A percentile compares a stretch with the other conserved stretches of the same genome.
phyloP scores from a whole-genome alignment of 2,888 invertebrate species.

The Linyphia triangularis region DNA sequence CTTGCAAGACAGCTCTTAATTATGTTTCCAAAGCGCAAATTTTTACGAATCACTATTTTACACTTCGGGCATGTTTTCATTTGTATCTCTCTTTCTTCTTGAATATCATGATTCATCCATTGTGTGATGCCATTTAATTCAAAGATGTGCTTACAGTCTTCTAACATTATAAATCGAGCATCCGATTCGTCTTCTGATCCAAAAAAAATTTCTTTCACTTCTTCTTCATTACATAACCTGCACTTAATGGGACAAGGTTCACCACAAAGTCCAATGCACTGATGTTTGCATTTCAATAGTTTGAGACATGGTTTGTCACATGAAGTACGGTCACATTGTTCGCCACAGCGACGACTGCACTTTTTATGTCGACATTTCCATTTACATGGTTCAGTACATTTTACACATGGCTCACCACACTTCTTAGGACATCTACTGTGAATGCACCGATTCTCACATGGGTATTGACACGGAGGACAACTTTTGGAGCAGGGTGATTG shows the following conservation, averaged over 20 bases:
- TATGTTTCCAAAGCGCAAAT: constrained; percentile 83
- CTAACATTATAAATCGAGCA: constrained; percentile 78
- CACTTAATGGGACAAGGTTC: constrained; percentile 85
- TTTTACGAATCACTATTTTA: constrained; percentile 82
- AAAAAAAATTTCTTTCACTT: constrained; percentile 77
- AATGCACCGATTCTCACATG: constrained; percentile 79
- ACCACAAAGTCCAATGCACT: constrained; percentile 87
- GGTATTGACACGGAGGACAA: constrained; percentile 79
- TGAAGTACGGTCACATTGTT: constrained; percentile 79
- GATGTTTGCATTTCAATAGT: constrained; percentile 82
- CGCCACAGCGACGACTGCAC: constrained; percentile 79
- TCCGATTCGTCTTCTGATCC: constrained; percentile 55
- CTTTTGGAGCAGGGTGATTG: constrained; percentile 78
- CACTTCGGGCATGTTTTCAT: constrained; percentile 68
- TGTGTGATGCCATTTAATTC: constrained; percentile 78
- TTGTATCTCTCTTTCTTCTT: constrained; percentile 37
- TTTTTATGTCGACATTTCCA: constrained; percentile 79
- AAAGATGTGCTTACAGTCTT: constrained; percentile 79
- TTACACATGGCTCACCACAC: constrained; percentile 78
- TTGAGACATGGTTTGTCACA: constrained; percentile 79
- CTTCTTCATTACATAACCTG: constrained; percentile 81
- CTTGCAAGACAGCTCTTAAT: constrained; percentile 80
- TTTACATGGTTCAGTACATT: constrained; percentile 79
- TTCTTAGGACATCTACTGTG: constrained; percentile 78
- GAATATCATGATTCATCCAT: constrained; percentile 21